phyloP scores from a whole-genome alignment of 2,113 vertebrate genomes.

The Zosterops hypoxanthus region DNA sequence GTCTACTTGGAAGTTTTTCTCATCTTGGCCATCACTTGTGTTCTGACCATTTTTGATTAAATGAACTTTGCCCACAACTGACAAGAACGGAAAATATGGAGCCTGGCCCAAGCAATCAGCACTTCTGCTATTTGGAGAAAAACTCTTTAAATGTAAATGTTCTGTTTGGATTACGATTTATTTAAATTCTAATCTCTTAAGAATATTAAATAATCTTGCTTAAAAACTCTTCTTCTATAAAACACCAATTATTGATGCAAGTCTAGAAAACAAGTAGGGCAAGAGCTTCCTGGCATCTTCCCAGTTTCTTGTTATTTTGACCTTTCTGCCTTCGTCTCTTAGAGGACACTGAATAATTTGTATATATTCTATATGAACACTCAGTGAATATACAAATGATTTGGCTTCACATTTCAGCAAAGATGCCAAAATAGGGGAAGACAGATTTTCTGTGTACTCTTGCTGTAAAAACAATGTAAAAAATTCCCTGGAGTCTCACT shows the following conservation, averaged over 20 bases:
- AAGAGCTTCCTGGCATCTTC: constrained; percentile 2
- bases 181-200: constrained; percentile 6
- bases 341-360: constrained; percentile 35
- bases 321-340: constrained; percentile 20
- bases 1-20: background rate
- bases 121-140: background rate
- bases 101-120: background rate
- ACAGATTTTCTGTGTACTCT: constrained; percentile 44
- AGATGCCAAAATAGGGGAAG: constrained; percentile 56
- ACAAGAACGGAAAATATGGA: background rate
- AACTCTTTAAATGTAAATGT: background rate
- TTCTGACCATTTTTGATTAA: background rate
- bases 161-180: background rate
- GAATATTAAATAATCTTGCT: background rate
- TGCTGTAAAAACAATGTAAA: constrained; percentile 40
- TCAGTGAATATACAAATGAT: constrained; percentile 16
- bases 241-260: background rate
- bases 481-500: constrained; percentile 12
- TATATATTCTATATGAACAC: constrained; percentile 49
- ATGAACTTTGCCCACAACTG: background rate
- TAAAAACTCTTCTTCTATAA: background rate
- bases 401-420: constrained; percentile 30
- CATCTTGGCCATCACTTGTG: background rate
- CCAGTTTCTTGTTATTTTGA: constrained; percentile 21
- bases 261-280: background rate